Evolutionary conservation across 2,113 vertebrate genomes (phyloP), one percentile per base, ranked within the genome.

Genomic region (Seriola dumerili): DNA sequence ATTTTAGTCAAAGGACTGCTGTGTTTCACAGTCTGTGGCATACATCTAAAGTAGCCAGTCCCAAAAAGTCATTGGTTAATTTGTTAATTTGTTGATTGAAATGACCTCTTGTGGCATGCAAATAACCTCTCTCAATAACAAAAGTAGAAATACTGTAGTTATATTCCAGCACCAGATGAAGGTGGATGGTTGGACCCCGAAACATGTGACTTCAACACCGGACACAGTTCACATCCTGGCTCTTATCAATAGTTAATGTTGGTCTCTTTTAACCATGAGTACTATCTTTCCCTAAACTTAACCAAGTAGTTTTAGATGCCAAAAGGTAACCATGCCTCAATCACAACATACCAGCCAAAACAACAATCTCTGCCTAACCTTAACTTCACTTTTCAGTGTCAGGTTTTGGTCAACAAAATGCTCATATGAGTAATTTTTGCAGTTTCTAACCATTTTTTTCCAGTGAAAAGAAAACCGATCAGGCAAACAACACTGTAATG

Each of bases 401-500:
- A 42, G 10, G 40, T 9, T 42, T 2, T 19, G 57, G 23, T 64
- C 34, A 65, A 16, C 58, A 36, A 46, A 64, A 55, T 55, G 36
- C 9, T 57, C 52, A 65, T 16, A 52, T 17, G 7, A 5, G 1
- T 36, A 13, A 19, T 74, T 19, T 68, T n/a, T 34, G 19, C 16
- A 61, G 21, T 54, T 63, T 63, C 8, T 52, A 36, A 14, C 16
- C 5, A 9, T 7, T 25, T 44, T 29, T 36, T 46, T 29, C 8
- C 25, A 32, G 38, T 40, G 29, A 52, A 29, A 62, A 54, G 8
- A 9, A 32, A 32, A 77, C 23, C 68, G 25, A 36, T 55, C 36
- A 67, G 3, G 40, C 48, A 13, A 36, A 67, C 34, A 48, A 36
- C 21, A 32, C 61, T 65, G 38, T 63, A 66, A 75, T 69, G 61